Conservation (phyloP, 2,888 invertebrate genomes). For the Euplexia lucipara region DNA sequence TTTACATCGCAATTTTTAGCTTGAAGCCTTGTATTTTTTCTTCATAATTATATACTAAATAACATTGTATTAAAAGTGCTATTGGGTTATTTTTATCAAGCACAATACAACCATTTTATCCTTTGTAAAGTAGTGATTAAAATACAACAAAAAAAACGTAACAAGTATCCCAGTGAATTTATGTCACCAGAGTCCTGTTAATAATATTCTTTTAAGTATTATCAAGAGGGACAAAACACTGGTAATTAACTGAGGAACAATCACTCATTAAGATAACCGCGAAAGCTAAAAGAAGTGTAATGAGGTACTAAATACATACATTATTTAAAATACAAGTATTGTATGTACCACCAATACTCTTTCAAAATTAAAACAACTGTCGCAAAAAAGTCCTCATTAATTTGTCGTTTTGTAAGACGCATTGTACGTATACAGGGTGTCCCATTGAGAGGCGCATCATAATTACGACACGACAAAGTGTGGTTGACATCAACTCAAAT, state of each 20-base stretch:
- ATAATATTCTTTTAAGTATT: slow-evolving; percentile 20
- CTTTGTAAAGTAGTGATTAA: not conserved
- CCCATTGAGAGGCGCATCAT: slow-evolving; percentile 81
- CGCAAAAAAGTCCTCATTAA: slow-evolving; percentile 72
- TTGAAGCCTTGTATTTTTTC: not conserved
- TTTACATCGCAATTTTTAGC: too few relatives aligned
- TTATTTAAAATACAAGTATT: slow-evolving; percentile 39
- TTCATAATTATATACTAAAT: not conserved
- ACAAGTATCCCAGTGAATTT: not conserved
- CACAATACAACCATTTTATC: slow-evolving; percentile 9
- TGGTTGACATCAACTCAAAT: slow-evolving; percentile 84
- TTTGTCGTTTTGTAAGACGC: slow-evolving; percentile 79
- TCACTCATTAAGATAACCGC: slow-evolving; percentile 37
- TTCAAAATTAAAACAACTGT: slow-evolving; percentile 59
- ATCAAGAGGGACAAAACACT: slow-evolving; percentile 20
- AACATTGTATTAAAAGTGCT: not conserved
- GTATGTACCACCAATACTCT: slow-evolving; percentile 27
- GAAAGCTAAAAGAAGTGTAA: slow-evolving; percentile 14
- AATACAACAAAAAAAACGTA: not conserved
- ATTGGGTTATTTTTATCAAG: not conserved
- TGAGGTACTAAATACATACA: slow-evolving; percentile 41
- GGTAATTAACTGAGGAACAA: slow-evolving; percentile 48
- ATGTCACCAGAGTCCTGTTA: slow-evolving; percentile 16
- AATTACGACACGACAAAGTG: slow-evolving; percentile 86
- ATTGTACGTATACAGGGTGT: slow-evolving; percentile 75